Evolutionary conservation across 2,797 vertebrate species (phyloP), one percentile per base, ranked within the genome.

Genomic region (Cetoscarus ocellatus): DNA sequence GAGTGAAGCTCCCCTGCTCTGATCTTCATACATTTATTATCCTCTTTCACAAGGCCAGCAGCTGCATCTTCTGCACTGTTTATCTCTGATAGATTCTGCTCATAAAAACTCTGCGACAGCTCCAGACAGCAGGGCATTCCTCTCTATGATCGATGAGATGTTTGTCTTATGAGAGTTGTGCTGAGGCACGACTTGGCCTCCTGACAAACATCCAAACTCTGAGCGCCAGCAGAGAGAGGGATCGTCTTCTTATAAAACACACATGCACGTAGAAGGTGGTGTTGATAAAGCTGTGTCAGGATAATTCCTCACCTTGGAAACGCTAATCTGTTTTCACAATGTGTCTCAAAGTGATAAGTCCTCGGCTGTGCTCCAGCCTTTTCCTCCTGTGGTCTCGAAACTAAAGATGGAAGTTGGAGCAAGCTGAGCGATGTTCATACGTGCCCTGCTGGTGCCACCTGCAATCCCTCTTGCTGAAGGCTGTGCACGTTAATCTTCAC

Each of bases 61-160:
- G 67, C 73, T 79, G 77, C 76, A 61, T 83, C 52, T 15, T 80
- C 52, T 34, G 45, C 7, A 8, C 15, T 73, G 76, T 84, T 77
- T 72, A 71, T 73, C 45, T 50, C 43, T 49, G 57, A 67, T 48
- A 36, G 54, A 63, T 62, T 52, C 67, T 49, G 57, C 71, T 61
- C 48, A 61, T 68, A 50, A 71, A 75, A 71, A 39, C 34, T 11
- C 11, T 0, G 47, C 64, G 61, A 61, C 52, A 17, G 50, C 48
- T 72, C 70, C 68, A 83, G 72, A 75, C 81, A 82, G 75, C 61
- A 55, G 54, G 78, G 66, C 87, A 88, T 92, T 91, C 86, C 86
- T 82, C 73, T 48, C 42, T 19, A 3, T 77, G 85, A 84, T 89
- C 61, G 56, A 88, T 80, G 73, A 72, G 58, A 81, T 81, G 78